phyloP scores from a whole-genome alignment of 2,797 vertebrate genomes.

The Anas flavirostris region DNA sequence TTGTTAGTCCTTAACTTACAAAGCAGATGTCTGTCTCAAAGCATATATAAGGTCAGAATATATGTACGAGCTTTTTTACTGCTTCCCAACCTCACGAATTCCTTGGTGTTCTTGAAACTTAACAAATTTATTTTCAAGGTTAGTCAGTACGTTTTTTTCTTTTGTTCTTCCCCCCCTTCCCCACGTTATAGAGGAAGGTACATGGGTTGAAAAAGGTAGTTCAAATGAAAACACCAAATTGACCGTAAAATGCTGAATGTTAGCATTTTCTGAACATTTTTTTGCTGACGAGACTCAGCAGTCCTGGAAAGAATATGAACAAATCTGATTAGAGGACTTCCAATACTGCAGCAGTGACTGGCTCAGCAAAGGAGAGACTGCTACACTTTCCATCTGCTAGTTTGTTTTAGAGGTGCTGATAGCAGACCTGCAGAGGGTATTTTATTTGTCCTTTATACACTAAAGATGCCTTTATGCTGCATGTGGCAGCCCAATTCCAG shows the following conservation, averaged over 20 bases:
- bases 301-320: constrained; percentile 43
- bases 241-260: constrained; percentile 23
- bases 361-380: constrained; percentile 2
- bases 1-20: background rate
- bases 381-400: background rate
- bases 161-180: background rate
- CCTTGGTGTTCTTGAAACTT: background rate
- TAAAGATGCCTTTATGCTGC: background rate
- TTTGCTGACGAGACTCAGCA: constrained; percentile 65
- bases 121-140: constrained; percentile 32
- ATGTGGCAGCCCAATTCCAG: background rate
- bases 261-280: constrained; percentile 68
- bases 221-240: constrained; percentile 65
- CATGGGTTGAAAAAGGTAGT: constrained; percentile 42
- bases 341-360: background rate
- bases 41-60: background rate
- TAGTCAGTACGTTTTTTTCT: background rate
- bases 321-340: constrained; percentile 70
- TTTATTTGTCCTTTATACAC: background rate
- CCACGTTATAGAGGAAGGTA: constrained; percentile 12
- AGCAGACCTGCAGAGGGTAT: background rate
- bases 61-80: background rate
- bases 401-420: background rate
- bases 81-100: background rate
- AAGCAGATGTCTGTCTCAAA: background rate